A percentile compares a stretch with the other conserved stretches of the same genome.
Conservation (phyloP, 2,888 invertebrate species). For the Noctua janthina region DNA sequence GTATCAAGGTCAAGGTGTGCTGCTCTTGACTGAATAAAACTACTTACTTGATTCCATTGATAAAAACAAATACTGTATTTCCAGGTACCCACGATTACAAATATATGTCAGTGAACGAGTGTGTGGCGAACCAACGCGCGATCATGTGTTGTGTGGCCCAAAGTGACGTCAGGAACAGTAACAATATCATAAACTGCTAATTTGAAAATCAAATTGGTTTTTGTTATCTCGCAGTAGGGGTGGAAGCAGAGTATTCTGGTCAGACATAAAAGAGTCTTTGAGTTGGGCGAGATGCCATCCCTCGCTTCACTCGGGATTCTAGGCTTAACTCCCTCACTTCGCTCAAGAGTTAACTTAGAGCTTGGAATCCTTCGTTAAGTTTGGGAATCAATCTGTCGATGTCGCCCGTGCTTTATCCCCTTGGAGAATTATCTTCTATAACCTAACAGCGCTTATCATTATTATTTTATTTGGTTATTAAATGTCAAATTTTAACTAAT, state of each 20-base stretch:
- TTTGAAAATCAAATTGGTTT: background rate
- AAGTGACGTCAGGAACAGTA: background rate
- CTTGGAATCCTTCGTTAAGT: background rate
- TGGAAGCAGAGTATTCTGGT: background rate
- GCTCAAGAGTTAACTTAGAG: background rate
- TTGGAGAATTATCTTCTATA: background rate
- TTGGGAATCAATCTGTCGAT: background rate
- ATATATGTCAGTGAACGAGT: background rate
- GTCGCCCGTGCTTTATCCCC: background rate
- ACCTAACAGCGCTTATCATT: slow-evolving; percentile 2
- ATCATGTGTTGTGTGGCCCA: background rate
- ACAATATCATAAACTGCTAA: background rate
- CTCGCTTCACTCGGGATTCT: background rate
- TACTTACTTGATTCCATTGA: background rate
- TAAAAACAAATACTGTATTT: background rate
- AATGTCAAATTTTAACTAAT: background rate
- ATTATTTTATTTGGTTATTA: background rate
- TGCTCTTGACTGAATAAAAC: background rate
- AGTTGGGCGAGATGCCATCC: background rate
- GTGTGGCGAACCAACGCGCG: background rate
- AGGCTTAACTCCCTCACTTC: background rate
- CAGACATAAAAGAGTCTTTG: background rate
- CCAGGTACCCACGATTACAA: background rate
- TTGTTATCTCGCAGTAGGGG: background rate
- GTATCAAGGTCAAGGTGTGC: background rate